Percentiles rank a stretch among this genome's conserved stretches.
phyloP scores from a whole-genome alignment of 2,113 vertebrate species.

The Hucho hucho region DNA sequence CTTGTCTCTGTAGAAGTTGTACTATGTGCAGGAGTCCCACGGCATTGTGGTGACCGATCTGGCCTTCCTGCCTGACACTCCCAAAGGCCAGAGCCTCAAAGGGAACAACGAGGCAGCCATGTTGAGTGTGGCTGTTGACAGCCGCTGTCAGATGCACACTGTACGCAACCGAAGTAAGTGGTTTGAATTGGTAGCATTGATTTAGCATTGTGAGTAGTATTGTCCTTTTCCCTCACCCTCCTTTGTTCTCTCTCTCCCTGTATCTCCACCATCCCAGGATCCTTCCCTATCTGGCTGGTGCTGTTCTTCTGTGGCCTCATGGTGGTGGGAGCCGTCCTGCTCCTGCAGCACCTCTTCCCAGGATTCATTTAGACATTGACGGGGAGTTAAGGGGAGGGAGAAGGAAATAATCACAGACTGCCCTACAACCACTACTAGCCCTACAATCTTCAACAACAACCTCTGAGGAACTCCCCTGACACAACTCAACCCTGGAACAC shows the following conservation, averaged over 20 bases:
- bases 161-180: constrained; percentile 83
- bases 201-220: not conserved
- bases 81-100: constrained; percentile 72
- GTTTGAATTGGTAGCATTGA: not conserved
- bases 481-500: not conserved
- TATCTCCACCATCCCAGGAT: constrained; percentile 66
- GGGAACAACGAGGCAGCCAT: constrained; percentile 83
- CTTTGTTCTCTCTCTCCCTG: not conserved
- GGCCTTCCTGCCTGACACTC: constrained; percentile 83
- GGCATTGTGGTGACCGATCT: constrained; percentile 94
- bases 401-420: not conserved
- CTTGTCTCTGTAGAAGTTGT: constrained; percentile 77
- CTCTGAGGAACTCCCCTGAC: too few relatives aligned
- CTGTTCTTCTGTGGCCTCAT: constrained; percentile 82
- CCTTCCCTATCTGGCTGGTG: constrained; percentile 87
- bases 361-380: constrained; percentile 69
- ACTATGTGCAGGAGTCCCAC: constrained; percentile 90
- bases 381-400: not conserved
- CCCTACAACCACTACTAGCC: not conserved
- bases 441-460: not conserved
- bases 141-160: constrained; percentile 87
- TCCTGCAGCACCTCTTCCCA: constrained; percentile 85
- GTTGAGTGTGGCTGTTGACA: constrained; percentile 93
- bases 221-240: not conserved
- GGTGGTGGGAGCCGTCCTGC: constrained; percentile 76